Evolutionary conservation across 2,113 vertebrate genomes (phyloP), one percentile per base, ranked within the genome.

Genomic region (Hystrix cristata): DNA sequence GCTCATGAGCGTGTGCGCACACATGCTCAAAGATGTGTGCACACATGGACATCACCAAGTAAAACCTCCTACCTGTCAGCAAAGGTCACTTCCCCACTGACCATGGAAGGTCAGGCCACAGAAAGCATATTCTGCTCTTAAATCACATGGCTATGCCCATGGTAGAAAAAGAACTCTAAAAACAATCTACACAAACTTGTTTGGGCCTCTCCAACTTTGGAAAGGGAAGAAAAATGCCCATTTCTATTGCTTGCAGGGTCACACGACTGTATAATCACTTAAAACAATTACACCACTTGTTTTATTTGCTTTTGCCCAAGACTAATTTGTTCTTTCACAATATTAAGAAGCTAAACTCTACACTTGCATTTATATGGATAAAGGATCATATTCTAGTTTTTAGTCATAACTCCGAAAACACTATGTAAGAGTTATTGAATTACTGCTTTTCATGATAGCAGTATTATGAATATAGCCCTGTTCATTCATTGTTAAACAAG

Each of bases 341-440:
- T 72, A 82, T 23, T 59, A 81, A 88, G 27, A 94, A 78, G 65
- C 60, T 78, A 71, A 80, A 65, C 48, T 85, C 62, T 34, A 46
- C 16, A 53, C 76, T 31, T 69, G 15, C 29, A 82, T 55, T 76
- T 87, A 87, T 13, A 51, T 69, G 7, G 25, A 93, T 88, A 59
- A 69, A 93, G 72, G 14, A 78, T 18, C 57, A 76, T 34, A 69
- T 62, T 76, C 67, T 94, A 87, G 93, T 87, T 88, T 60, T 72
- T 89, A 91, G 69, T 94, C 67, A 19, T 78, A 96, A 87, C 48
- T 71, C 59, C 88, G 38, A 80, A 94, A 88, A 78, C 25, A 76
- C 59, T 67, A 60, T n/a, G 25, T 57, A 84, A 62, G 62, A 81
- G 34, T 31, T 82, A 69, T 27, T 78, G 31, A 87, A 83, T 90